phyloP scores from a whole-genome alignment of 2,888 invertebrate genomes.

The Amiota minor region DNA sequence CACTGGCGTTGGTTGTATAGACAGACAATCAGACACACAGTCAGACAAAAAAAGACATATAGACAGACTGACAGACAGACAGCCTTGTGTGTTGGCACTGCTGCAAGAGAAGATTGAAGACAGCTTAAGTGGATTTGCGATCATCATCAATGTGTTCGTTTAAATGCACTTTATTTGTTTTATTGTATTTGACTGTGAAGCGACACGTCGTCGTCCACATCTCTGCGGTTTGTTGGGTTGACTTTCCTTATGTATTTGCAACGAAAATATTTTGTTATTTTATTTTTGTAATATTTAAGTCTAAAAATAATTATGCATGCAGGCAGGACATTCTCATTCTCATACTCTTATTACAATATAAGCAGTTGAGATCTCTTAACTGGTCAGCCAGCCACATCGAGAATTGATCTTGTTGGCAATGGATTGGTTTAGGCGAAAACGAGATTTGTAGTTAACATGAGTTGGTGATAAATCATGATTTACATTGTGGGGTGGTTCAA shows the following conservation, averaged over 20 bases:
- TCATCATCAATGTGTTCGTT: conserved; percentile 40
- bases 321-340: not conserved
- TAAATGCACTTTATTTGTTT: conserved; percentile 60
- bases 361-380: too few relatives aligned
- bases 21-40: not conserved
- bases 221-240: too few relatives aligned
- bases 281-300: conserved; percentile 4
- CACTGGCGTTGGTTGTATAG: conserved; percentile 36
- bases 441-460: not conserved
- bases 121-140: conserved; percentile 66
- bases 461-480: conserved; percentile 10
- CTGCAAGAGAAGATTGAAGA: conserved; percentile 50
- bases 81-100: not conserved
- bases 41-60: not conserved
- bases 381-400: not conserved
- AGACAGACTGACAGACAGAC: conserved; percentile 7
- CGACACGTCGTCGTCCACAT: too few relatives aligned
- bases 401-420: not conserved
- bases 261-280: not conserved
- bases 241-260: not conserved
- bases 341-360: too few relatives aligned
- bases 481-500: not conserved
- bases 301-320: conserved; percentile 27
- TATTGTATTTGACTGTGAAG: conserved; percentile 30
- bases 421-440: not conserved